phyloP scores from a whole-genome alignment of 2,888 invertebrate genomes.

The Andrena praecox region DNA sequence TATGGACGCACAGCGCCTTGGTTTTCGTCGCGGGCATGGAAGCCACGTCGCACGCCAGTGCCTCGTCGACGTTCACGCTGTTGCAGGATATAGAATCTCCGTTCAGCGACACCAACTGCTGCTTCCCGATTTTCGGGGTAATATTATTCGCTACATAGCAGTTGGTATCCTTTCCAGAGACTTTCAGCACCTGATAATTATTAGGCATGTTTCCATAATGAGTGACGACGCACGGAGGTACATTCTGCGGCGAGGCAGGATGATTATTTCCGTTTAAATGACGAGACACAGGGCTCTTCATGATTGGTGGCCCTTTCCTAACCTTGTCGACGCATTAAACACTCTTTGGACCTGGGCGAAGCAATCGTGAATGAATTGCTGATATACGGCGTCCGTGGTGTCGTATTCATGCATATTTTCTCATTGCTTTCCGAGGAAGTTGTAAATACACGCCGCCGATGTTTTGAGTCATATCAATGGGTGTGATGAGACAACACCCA shows the following conservation, averaged over 20 bases:
- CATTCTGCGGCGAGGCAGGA: constrained; percentile 50
- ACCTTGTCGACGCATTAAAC: constrained; percentile 57
- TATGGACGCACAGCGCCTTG: constrained; percentile 80
- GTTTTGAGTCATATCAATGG: constrained; percentile 24
- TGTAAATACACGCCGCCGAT: constrained; percentile 25
- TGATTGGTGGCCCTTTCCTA: constrained; percentile 61
- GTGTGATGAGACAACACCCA: constrained; percentile 55
- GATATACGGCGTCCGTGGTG: constrained; percentile 13
- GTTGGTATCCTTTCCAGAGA: constrained; percentile 67
- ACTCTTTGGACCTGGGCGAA: constrained; percentile 20
- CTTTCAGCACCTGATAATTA: constrained; percentile 71
- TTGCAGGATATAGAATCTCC: constrained; percentile 80
- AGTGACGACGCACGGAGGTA: constrained; percentile 61
- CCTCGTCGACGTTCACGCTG: constrained; percentile 79
- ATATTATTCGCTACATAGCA: constrained; percentile 74
- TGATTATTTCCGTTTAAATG: constrained; percentile 69
- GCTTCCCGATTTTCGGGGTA: constrained; percentile 74
- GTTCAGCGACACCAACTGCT: constrained; percentile 80
- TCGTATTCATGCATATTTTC: constrained; percentile 60
- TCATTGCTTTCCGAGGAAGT: constrained; percentile 32
- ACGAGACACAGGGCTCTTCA: constrained; percentile 72
- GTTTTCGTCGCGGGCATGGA: constrained; percentile 72
- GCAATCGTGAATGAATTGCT: constrained; percentile 43
- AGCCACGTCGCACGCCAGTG: constrained; percentile 79
- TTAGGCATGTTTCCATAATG: constrained; percentile 65